phyloP scores from a whole-genome alignment of 2,888 invertebrate genomes.

The Chirona hameri region DNA sequence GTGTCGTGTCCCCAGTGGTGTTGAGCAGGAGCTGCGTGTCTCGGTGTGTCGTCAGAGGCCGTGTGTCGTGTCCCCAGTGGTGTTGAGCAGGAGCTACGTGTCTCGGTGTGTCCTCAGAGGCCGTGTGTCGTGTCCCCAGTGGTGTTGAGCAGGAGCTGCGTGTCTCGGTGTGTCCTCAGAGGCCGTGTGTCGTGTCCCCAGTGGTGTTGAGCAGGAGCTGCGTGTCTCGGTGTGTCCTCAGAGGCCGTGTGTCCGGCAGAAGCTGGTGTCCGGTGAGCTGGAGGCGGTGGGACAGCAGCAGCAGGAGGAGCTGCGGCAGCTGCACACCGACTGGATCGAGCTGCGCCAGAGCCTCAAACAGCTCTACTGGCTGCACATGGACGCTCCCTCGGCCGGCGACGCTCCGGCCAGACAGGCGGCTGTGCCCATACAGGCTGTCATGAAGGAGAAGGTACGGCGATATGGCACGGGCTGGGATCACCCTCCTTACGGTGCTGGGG shows the following conservation, averaged over 20 bases:
- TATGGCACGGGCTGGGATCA: too few relatives aligned
- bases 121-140: too few relatives aligned
- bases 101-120: too few relatives aligned
- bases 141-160: too few relatives aligned
- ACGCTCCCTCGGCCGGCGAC: slow-evolving; percentile 40
- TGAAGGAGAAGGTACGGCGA: slow-evolving; percentile 46
- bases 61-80: too few relatives aligned
- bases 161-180: too few relatives aligned
- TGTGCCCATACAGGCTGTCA: slow-evolving; percentile 38
- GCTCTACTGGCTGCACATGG: slow-evolving; percentile 27
- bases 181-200: too few relatives aligned
- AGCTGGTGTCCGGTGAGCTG: slow-evolving; percentile 22
- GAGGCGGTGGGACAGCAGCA: not conserved
- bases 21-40: too few relatives aligned
- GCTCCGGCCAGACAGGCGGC: slow-evolving; percentile 38
- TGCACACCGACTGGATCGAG: slow-evolving; percentile 24
- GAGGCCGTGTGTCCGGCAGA: not conserved
- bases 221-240: not conserved
- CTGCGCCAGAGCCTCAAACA: slow-evolving; percentile 13
- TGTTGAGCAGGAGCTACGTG: too few relatives aligned
- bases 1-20: not conserved
- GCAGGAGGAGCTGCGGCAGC: slow-evolving; percentile 22
- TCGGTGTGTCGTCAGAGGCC: too few relatives aligned
- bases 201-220: not conserved
- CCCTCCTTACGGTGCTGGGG: too few relatives aligned